Base-by-base conservation (phyloP, 1,140 invertebrate genomes). In the Cecropterus lyciades region DNA sequence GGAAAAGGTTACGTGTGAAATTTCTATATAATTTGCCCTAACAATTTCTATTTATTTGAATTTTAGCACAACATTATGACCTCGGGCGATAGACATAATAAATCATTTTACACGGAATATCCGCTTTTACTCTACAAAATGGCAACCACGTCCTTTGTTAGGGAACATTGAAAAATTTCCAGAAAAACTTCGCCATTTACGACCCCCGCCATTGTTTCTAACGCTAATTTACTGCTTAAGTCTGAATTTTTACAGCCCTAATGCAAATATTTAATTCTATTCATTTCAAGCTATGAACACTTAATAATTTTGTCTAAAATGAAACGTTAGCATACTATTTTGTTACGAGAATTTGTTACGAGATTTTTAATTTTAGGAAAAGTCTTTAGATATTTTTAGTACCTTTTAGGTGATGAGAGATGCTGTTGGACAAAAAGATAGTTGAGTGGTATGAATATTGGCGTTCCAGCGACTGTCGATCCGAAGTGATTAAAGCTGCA, bases 201-300 rank as follows among this genome's bases (percentile, higher is more conserved):
- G 64, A 52, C 37, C 37, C 5, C 30, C 33, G 49, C 67, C 67
- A 75, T 79, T 79, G 72, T 75, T 77, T 79, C 64, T 77, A 75
- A 74, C 56, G 53, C 69, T 77, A 75, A 77, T 80, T 80, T 80
- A 75, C 72, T 77, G 70, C 72, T 62, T 51, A 60, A 49, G 30
- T 49, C 57, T 5, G 14, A 60, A 16, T 60, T 49, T 60, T 62
- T 49, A 49, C 57, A 27, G 16, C 16, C 27, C 5, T 45, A 40
- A 49, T 37, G 27, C 30, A 49, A 60, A 13, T 59, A 43, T 30
- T 6, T 46, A 10, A 15, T 30, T 49, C 40, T 43, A 43, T 43
- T 43, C 40, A 43, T 43, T 43, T 13, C 40, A 43, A 1, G 40
- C 5, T 14, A 43, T 14, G n/a, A n/a, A n/a, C n/a, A n/a, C n/a